Evolutionary conservation across 2,797 vertebrate genomes (phyloP).

Genomic region (Ctenopoma multispine): DNA sequence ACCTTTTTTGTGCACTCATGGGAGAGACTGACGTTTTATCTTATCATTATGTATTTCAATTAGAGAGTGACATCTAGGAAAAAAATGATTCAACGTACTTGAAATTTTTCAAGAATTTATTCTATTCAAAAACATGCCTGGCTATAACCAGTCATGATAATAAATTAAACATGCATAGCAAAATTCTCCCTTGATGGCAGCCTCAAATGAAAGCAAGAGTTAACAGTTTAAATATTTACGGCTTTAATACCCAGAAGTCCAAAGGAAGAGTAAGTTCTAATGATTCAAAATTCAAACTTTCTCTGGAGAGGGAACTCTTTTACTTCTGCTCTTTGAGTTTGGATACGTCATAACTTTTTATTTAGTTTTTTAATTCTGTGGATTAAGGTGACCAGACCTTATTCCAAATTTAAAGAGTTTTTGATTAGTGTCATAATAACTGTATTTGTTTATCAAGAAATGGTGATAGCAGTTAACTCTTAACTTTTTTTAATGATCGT

Average conservation of each 20-base stretch:
- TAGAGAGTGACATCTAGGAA: background rate
- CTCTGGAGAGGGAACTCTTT: background rate
- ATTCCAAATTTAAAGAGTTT: no score
- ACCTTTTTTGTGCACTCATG: slow-evolving; percentile 5
- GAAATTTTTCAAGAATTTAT: background rate
- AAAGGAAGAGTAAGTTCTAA: slow-evolving; percentile 7
- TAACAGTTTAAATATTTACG: slow-evolving; percentile 46
- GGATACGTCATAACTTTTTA: background rate
- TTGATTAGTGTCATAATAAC: no score
- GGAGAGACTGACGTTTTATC: slow-evolving; percentile 4
- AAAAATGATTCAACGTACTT: background rate
- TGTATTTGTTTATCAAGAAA: background rate
- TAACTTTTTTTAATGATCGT: background rate
- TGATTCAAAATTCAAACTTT: slow-evolving; percentile 14
- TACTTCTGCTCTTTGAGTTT: background rate
- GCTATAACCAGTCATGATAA: slow-evolving; percentile 6
- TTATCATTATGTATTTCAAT: slow-evolving; percentile 37
- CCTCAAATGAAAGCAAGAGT: slow-evolving; percentile 26
- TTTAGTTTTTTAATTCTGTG: background rate
- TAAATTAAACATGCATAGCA: slow-evolving; percentile 32
- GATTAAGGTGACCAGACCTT: background rate
- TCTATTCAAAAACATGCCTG: background rate
- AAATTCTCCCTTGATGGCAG: slow-evolving; percentile 14
- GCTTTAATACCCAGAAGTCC: slow-evolving; percentile 23
- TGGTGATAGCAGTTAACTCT: no score